Evolutionary conservation across 2,888 invertebrate genomes (phyloP).

Genomic region (Dioctria rufipes): DNA sequence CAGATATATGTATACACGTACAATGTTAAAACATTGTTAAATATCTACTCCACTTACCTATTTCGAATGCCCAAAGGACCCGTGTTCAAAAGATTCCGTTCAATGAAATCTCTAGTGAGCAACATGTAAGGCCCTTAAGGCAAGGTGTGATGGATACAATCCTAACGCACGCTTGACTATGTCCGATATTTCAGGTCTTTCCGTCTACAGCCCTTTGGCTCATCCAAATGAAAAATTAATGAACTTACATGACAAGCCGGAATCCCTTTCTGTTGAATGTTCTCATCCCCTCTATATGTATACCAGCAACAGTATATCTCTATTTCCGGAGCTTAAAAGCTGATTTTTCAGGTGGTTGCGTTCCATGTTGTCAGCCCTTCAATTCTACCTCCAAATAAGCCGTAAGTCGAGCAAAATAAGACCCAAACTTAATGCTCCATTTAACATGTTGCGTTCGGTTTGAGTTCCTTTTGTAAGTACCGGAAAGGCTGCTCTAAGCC

Average conservation of each 20-base stretch:
- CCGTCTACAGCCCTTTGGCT: constrained; percentile 45
- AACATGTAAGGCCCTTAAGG: constrained; percentile 25
- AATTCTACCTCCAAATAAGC: constrained; percentile 35
- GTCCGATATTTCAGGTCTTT: constrained; percentile 48
- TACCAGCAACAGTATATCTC: constrained; percentile 48
- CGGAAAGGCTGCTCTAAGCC: constrained; percentile 43
- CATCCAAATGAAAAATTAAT: constrained; percentile 60
- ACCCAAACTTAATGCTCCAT: constrained; percentile 58
- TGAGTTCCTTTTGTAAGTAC: constrained; percentile 7
- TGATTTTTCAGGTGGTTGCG: constrained; percentile 59
- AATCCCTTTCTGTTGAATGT: constrained; percentile 57
- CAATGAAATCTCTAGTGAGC: neutral
- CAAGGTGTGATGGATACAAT: constrained; percentile 48
- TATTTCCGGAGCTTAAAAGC: constrained; percentile 60
- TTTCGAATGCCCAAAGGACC: neutral
- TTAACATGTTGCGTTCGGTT: constrained; percentile 55
- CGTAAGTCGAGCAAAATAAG: constrained; percentile 53
- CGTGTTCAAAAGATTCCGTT: constrained; percentile 9
- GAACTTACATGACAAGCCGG: constrained; percentile 59
- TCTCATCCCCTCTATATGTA: constrained; percentile 43
- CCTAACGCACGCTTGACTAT: constrained; percentile 30
- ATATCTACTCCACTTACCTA: too few relatives aligned
- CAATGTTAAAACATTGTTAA: too few relatives aligned
- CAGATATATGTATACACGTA: too few relatives aligned
- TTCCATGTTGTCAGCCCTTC: constrained; percentile 46